These are phyloP conservation scores for Eulemur mongoz DNA, from an alignment of 2,797 vertebrate species.

Conservation along the genomic window DNA sequence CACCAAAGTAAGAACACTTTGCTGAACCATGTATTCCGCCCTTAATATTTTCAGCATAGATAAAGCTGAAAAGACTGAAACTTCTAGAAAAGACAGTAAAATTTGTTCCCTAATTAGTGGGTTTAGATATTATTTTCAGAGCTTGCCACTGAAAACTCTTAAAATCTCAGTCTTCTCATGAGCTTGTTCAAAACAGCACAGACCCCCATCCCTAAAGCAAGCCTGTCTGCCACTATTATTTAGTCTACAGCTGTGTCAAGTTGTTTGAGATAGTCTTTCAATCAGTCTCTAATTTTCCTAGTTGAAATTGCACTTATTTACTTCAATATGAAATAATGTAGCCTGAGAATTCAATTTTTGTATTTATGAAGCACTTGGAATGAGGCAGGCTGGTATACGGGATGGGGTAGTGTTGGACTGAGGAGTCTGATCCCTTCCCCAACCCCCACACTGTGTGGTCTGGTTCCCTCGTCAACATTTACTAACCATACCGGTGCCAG, in stretches of 20 bases:
- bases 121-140: neutral
- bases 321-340: neutral
- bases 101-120: neutral
- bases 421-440: neutral
- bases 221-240: neutral
- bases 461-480: neutral
- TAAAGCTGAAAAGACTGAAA: neutral
- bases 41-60: neutral
- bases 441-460: too few species aligned
- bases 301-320: neutral
- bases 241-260: neutral
- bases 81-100: neutral
- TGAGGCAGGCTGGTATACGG: neutral
- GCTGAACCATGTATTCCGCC: neutral
- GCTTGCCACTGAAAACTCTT: neutral
- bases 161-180: neutral
- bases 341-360: neutral
- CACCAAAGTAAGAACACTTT: neutral
- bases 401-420: fast-evolving
- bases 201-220: neutral
- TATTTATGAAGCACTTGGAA: neutral
- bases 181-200: neutral
- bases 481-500: neutral
- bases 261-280: neutral
- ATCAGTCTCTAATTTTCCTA: neutral